Base-by-base conservation (phyloP, 1,140 invertebrate species). In the Meteorus sp. region DNA sequence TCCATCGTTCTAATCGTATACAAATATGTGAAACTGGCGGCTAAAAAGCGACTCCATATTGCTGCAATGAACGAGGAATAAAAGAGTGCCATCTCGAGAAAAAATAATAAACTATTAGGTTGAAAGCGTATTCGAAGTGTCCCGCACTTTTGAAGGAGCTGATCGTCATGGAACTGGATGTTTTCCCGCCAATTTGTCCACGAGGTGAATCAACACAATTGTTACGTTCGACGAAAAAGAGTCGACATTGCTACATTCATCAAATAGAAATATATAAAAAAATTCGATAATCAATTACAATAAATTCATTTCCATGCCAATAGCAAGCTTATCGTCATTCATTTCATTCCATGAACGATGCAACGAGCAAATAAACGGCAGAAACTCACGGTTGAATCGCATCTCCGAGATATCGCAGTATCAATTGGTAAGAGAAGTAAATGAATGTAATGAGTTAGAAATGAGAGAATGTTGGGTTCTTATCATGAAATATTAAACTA, bases 401-500 rank as follows among this genome's bases (percentile, higher is more conserved):
- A 17, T 19, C 19, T 45, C n/a, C 7, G 19, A 20, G 55, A 23
- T n/a, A 48, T 57, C 27, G 45, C 55, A 1, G 5, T 31, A 5
- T 50, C 55, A 9, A 48, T 57, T 39, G 55, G 55, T 57, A 33
- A 25, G 29, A 39, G 13, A 11, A 11, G 9, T 37, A 19, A 19
- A 8, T 22, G n/a, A 51, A 51, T 2, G 11, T 8, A 51, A 33
- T 35, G 7, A 35, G n/a, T 15, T 13, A n/a, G 13, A 47, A n/a
- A 47, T n/a, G n/a, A n/a, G n/a, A n/a, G n/a, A n/a, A n/a, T n/a
- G 11, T 33, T 33, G 6, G 29, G 11, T 11, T 7, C 11, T 33
- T 19, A 43, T 19, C 19, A 43, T 17, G 15, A 43, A 43, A 19
- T 15, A 2, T 22, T 7, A 1, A 44, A 44, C 8, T 2, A 22